phyloP scores from a whole-genome alignment of 2,797 vertebrate species.

The Lepus oiostolus region DNA sequence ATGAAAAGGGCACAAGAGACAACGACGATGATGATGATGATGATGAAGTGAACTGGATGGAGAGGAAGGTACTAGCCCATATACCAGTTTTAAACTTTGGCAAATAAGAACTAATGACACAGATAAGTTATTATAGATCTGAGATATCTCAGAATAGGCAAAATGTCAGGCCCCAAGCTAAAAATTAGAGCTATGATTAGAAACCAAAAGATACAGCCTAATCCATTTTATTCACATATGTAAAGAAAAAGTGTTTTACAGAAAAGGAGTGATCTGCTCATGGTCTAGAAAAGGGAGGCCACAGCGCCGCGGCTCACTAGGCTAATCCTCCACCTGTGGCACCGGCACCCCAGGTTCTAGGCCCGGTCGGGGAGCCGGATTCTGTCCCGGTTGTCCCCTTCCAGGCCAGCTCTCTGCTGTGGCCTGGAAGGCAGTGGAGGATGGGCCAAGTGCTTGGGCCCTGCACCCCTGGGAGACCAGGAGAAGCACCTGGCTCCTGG shows the following conservation, averaged over 20 bases:
- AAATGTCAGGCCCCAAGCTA: neutral
- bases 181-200: conserved; percentile 24
- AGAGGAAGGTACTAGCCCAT: neutral
- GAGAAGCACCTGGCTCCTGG: too few species aligned
- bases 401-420: too few species aligned
- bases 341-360: too few species aligned
- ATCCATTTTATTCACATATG: neutral
- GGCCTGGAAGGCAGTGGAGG: too few species aligned
- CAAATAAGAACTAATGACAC: neutral
- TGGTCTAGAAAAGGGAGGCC: neutral
- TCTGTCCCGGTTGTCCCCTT: too few species aligned
- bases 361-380: too few species aligned
- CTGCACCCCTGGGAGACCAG: too few species aligned
- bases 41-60: neutral
- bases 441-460: too few species aligned
- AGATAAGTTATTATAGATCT: neutral
- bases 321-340: too few species aligned
- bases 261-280: neutral
- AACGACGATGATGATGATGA: too few species aligned
- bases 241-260: neutral
- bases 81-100: conserved; percentile 22
- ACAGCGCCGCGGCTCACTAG: neutral
- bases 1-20: neutral
- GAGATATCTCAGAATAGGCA: neutral
- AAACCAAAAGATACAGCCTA: conserved; percentile 16